phyloP scores from a whole-genome alignment of 1,140 invertebrate genomes.

The Cydia splendana region DNA sequence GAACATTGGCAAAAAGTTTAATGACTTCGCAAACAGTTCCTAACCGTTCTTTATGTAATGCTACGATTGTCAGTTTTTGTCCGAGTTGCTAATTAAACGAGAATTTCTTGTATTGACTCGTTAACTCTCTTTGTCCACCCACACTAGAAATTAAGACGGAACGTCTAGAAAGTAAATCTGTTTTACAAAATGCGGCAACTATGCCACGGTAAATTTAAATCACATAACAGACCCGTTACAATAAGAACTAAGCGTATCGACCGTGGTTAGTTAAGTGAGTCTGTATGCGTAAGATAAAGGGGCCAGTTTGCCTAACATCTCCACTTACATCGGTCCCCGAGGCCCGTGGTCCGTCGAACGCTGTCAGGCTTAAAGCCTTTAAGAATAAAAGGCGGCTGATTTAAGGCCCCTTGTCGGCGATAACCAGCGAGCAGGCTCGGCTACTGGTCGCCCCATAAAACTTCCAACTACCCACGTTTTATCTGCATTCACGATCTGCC shows the following conservation, averaged over 20 bases:
- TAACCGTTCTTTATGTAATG: slow-evolving; percentile 37
- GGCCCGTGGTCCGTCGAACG: slow-evolving; percentile 40
- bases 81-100: neutral
- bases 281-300: slow-evolving; percentile 34
- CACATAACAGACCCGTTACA: neutral
- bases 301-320: slow-evolving; percentile 38
- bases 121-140: neutral
- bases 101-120: neutral
- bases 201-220: neutral
- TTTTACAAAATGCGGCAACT: neutral
- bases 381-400: slow-evolving; percentile 64
- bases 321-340: slow-evolving; percentile 39
- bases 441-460: slow-evolving; percentile 64
- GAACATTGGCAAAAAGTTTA: slow-evolving; percentile 45
- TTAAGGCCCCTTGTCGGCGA: slow-evolving; percentile 60
- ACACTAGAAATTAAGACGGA: slow-evolving; percentile 5
- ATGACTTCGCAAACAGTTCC: slow-evolving; percentile 45
- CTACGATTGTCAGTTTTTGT: slow-evolving; percentile 35
- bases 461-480: slow-evolving; percentile 64
- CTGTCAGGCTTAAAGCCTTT: slow-evolving; percentile 50
- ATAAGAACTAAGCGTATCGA: slow-evolving; percentile 20
- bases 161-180: neutral
- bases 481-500: slow-evolving; percentile 59
- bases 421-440: slow-evolving; percentile 62
- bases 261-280: slow-evolving; percentile 32